Conservation (phyloP, 2,113 vertebrate genomes). For the Salvelinus fontinalis region DNA sequence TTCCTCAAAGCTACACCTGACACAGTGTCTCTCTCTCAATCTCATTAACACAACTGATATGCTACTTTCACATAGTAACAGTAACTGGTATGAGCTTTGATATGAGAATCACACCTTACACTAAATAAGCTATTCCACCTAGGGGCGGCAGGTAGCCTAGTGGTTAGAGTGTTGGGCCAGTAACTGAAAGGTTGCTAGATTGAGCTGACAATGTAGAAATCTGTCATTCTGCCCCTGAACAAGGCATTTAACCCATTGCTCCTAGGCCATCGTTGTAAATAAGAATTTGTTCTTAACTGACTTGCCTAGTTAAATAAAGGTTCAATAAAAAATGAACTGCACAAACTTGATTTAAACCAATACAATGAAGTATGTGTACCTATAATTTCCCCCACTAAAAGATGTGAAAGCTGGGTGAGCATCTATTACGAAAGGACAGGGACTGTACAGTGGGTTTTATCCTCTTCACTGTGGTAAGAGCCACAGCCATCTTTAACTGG, state of each 20-base stretch:
- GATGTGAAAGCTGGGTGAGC: background rate
- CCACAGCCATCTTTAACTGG: slow-evolving; percentile 9
- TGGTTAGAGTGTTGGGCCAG: no score
- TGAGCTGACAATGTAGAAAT: no score
- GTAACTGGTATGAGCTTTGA: background rate
- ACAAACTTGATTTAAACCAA: no score
- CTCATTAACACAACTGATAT: background rate
- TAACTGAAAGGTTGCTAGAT: no score
- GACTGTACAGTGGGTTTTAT: background rate
- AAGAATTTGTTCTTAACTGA: no score
- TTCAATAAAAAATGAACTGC: no score
- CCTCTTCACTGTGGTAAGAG: background rate
- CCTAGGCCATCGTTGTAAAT: no score
- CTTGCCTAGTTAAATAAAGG: no score
- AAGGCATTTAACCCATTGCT: no score
- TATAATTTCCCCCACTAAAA: background rate
- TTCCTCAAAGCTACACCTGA: background rate
- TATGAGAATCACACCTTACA: background rate
- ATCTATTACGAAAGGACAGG: slow-evolving; percentile 10
- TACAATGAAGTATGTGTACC: no score
- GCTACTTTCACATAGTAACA: background rate
- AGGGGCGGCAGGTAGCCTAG: no score
- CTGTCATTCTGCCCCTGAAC: no score
- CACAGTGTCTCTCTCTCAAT: background rate
- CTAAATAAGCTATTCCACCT: background rate